These are phyloP conservation scores for Lasiurus cinereus DNA, from an alignment of 2,113 vertebrate species.

Conservation along the genomic window DNA sequence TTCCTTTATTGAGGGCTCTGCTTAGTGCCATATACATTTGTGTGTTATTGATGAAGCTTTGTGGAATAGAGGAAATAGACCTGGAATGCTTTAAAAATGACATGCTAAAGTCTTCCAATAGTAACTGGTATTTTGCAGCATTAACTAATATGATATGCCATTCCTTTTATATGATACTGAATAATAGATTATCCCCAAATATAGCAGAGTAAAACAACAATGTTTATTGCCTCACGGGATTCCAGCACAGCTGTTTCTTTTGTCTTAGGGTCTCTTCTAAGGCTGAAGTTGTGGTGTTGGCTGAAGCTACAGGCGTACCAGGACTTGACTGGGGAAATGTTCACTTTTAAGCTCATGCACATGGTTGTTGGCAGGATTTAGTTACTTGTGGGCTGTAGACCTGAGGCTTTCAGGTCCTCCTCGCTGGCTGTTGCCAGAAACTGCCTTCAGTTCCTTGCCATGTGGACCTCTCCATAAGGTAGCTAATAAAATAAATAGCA, in stretches of 20 bases:
- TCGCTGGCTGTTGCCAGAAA: background rate
- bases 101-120: background rate
- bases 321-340: background rate
- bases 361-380: background rate
- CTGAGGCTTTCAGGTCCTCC: slow-evolving; percentile 16
- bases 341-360: background rate
- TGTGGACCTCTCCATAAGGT: background rate
- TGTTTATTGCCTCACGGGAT: background rate
- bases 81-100: slow-evolving; percentile 9
- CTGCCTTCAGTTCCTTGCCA: background rate
- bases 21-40: background rate
- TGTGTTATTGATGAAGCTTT: slow-evolving; percentile 15
- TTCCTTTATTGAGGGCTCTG: background rate
- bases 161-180: background rate
- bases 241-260: background rate
- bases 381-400: background rate
- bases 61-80: background rate
- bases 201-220: background rate
- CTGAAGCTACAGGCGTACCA: background rate
- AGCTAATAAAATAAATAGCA: slow-evolving; percentile 14
- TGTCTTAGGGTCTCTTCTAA: background rate
- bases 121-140: background rate
- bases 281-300: background rate
- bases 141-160: background rate
- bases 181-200: background rate